Percentiles rank a stretch among this genome's conserved stretches.
phyloP scores from a whole-genome alignment of 2,888 invertebrate genomes.

The Lepidochrysops patricia region DNA sequence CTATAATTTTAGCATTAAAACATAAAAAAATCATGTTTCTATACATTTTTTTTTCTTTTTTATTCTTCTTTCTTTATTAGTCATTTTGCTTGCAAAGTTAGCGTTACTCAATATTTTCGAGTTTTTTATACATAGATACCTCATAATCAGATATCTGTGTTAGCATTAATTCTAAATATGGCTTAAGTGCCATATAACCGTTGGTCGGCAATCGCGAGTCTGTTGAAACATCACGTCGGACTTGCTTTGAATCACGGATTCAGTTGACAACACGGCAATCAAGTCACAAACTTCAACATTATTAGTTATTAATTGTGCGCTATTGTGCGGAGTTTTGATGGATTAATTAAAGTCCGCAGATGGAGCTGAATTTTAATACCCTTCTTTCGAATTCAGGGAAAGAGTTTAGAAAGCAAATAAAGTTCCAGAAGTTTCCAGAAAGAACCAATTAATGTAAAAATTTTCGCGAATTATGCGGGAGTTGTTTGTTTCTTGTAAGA shows the following conservation, averaged over 20 bases:
- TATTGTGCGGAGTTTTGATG: background rate
- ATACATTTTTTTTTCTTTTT: too few relatives aligned
- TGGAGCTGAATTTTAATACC: slow-evolving; percentile 4
- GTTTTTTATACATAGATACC: too few relatives aligned
- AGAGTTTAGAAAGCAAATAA: slow-evolving; percentile 8
- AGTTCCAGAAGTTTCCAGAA: background rate
- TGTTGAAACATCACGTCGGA: background rate
- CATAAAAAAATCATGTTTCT: too few relatives aligned
- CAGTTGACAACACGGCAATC: background rate
- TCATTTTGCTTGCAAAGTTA: too few relatives aligned
- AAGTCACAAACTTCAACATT: background rate
- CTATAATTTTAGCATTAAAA: too few relatives aligned
- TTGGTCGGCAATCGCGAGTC: too few relatives aligned
- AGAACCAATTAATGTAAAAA: slow-evolving; percentile 4
- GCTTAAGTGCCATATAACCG: too few relatives aligned
- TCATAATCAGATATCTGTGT: too few relatives aligned
- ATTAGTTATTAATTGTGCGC: slow-evolving; percentile 9
- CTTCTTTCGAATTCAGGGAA: slow-evolving; percentile 1
- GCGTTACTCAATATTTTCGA: too few relatives aligned
- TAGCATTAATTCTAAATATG: background rate
- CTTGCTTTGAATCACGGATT: background rate
- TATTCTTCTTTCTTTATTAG: too few relatives aligned
- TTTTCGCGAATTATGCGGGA: background rate
- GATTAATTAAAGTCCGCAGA: background rate
- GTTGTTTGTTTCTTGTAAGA: background rate